phyloP scores from a whole-genome alignment of 2,888 invertebrate genomes.

The Drosophila infuscata region DNA sequence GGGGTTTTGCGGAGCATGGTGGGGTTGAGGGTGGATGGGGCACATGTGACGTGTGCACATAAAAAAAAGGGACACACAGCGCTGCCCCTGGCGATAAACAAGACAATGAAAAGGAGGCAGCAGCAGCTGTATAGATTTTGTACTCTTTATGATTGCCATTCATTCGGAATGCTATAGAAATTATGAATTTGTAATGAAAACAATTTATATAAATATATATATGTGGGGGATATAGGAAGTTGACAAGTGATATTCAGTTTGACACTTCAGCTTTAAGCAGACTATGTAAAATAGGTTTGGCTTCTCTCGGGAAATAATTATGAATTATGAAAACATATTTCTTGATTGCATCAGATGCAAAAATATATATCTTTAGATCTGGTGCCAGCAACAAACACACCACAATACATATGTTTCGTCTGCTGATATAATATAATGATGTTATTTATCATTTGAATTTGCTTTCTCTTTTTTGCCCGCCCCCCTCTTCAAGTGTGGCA shows the following conservation, averaged over 20 bases:
- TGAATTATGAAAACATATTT: neutral
- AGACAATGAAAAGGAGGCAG: neutral
- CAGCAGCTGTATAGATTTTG: conserved; percentile 13
- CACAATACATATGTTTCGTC: neutral
- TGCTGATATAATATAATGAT: no score
- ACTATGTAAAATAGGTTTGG: no score
- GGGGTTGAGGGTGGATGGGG: neutral
- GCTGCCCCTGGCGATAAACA: conserved; percentile 22
- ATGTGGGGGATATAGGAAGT: neutral
- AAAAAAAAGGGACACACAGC: conserved; percentile 25
- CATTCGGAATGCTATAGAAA: neutral
- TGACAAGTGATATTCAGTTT: neutral
- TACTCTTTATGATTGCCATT: neutral
- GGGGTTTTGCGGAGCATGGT: neutral
- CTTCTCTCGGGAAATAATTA: neutral
- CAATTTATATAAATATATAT: neutral
- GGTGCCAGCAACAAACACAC: neutral
- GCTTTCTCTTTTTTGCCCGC: neutral
- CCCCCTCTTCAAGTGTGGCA: neutral
- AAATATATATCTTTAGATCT: neutral
- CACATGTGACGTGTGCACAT: conserved; percentile 21
- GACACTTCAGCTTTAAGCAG: neutral
- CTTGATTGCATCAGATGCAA: neutral
- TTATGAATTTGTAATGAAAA: conserved; percentile 5
- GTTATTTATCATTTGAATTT: neutral